A percentile compares a stretch with the other conserved stretches of the same genome.
Conservation (phyloP, 2,888 invertebrate species). For the Ametastegia equiseti region DNA sequence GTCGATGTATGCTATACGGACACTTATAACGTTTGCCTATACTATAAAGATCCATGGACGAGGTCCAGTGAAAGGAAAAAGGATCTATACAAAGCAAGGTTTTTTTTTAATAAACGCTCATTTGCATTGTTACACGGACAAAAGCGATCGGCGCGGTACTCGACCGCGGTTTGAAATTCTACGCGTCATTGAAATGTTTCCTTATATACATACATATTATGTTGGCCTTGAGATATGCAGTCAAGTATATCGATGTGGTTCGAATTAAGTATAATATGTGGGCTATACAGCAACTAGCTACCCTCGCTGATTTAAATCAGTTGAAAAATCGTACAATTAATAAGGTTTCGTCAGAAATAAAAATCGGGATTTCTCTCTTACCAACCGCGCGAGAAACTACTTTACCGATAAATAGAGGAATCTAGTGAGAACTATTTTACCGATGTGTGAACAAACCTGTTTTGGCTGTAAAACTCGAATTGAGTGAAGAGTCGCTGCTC, state of each 20-base stretch:
- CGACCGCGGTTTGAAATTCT: neutral
- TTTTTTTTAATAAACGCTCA: neutral
- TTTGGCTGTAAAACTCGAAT: constrained; percentile 92
- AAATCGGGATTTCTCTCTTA: neutral
- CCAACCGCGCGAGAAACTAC: neutral
- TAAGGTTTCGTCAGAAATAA: neutral
- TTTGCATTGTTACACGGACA: constrained; percentile 38
- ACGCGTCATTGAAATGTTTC: constrained; percentile 15
- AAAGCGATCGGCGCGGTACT: too few relatives aligned
- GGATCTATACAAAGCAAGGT: neutral
- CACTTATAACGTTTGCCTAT: neutral
- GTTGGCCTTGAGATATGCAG: constrained; percentile 3
- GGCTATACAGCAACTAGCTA: constrained; percentile 23
- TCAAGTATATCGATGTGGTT: constrained; percentile 17
- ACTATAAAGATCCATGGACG: neutral
- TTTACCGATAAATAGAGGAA: neutral
- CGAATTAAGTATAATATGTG: neutral
- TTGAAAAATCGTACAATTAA: neutral
- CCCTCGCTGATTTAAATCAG: neutral
- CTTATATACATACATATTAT: too few relatives aligned
- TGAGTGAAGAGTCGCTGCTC: constrained; percentile 89
- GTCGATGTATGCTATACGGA: neutral
- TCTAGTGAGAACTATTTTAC: neutral
- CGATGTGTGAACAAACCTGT: constrained; percentile 79
- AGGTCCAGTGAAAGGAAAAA: constrained; percentile 36